A percentile compares a stretch with the other conserved stretches of the same genome.
Evolutionary conservation across 2,888 invertebrate genomes (phyloP).

Genomic region (Xylota sylvarum): DNA sequence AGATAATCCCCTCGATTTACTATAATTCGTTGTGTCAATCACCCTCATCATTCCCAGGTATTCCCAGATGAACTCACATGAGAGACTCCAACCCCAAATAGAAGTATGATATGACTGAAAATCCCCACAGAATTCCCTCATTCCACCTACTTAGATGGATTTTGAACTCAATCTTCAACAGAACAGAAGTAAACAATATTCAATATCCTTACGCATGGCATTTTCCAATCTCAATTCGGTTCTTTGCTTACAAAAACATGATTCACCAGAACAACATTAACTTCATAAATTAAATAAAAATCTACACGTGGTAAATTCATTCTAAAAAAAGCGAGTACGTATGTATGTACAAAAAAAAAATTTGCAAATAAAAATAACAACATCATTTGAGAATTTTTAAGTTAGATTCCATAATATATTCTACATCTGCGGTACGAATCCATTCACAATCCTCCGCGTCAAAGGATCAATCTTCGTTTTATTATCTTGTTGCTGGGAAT

Average conservation of each 20-base stretch:
- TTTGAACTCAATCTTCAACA: not conserved
- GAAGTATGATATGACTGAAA: not conserved
- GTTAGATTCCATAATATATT: conserved; percentile 64
- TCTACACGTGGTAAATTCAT: conserved; percentile 21
- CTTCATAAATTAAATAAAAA: conserved; percentile 28
- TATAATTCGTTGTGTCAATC: conserved; percentile 3
- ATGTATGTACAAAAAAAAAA: conserved; percentile 10
- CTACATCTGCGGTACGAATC: conserved; percentile 62
- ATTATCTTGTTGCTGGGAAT: conserved; percentile 29
- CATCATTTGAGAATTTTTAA: conserved; percentile 51
- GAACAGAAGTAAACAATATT: conserved; percentile 6
- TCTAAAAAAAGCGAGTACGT: no score
- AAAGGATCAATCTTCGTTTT: conserved; percentile 60
- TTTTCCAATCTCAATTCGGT: not conserved
- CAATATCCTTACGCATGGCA: conserved; percentile 11
- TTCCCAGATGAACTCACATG: not conserved
- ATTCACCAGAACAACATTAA: conserved; percentile 11
- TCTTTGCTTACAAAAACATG: not conserved
- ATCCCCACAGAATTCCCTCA: not conserved
- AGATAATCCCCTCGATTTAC: not conserved
- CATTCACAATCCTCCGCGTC: conserved; percentile 48
- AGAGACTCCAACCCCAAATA: not conserved
- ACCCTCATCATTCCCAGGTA: not conserved
- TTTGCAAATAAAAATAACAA: conserved; percentile 9
- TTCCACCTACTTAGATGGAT: not conserved